phyloP scores from a whole-genome alignment of 1,140 invertebrate species.

The Drosophila teissieri region DNA sequence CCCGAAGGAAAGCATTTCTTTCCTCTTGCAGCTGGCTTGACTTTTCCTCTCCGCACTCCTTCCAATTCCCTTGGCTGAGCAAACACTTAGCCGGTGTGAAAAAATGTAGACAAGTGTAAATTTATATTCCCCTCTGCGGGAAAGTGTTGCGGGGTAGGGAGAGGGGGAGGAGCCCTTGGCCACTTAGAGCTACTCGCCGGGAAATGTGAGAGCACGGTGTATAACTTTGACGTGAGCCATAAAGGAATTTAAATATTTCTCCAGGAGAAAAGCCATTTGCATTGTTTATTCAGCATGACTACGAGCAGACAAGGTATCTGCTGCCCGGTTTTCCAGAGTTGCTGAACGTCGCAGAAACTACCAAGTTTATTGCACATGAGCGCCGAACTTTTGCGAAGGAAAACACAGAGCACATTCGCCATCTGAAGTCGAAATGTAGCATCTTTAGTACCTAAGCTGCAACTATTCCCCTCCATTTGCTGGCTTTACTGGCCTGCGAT shows the following conservation, averaged over 20 bases:
- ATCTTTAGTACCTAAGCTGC: slow-evolving; percentile 7
- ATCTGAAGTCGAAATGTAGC: slow-evolving; percentile 19
- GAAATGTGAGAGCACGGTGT: slow-evolving; percentile 31
- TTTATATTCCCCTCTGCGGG: slow-evolving; percentile 38
- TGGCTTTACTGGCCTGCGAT: slow-evolving; percentile 33
- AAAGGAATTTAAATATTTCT: slow-evolving; percentile 49
- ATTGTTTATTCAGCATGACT: slow-evolving; percentile 48
- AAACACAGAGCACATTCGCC: slow-evolving; percentile 1
- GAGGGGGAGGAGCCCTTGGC: background rate
- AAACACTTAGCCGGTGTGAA: slow-evolving; percentile 56
- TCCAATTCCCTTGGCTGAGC: slow-evolving; percentile 21
- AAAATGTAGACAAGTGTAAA: slow-evolving; percentile 63
- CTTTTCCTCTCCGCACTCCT: background rate
- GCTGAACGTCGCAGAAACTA: slow-evolving; percentile 6
- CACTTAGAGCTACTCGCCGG: slow-evolving; percentile 27
- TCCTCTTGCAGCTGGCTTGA: slow-evolving; percentile 23
- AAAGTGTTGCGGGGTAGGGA: background rate
- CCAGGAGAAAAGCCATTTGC: slow-evolving; percentile 36
- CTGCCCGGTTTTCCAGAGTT: slow-evolving; percentile 42
- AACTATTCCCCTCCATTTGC: slow-evolving; percentile 3
- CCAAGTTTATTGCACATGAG: slow-evolving; percentile 30
- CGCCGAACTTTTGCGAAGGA: slow-evolving; percentile 28
- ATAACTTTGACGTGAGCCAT: slow-evolving; percentile 34
- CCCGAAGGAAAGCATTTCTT: slow-evolving; percentile 24
- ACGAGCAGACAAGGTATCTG: slow-evolving; percentile 28